phyloP scores from a whole-genome alignment of 2,113 vertebrate species.

The Numida meleagris region DNA sequence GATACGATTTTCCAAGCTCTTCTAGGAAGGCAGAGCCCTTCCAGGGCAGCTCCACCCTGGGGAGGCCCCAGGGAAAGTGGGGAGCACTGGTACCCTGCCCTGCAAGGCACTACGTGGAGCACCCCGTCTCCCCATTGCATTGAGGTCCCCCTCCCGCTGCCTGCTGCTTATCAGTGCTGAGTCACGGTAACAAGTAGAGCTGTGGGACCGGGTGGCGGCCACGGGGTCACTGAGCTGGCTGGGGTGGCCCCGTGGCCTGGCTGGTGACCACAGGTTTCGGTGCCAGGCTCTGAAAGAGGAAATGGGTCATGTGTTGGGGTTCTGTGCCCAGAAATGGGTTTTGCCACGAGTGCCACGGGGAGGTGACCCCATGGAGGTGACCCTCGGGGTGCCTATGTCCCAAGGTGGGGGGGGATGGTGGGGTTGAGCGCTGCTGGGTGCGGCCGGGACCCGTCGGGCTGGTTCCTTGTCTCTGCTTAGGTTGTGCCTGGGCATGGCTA shows the following conservation, averaged over 20 bases:
- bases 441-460: background rate
- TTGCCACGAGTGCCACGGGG: too few species aligned
- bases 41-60: background rate
- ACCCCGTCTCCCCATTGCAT: background rate
- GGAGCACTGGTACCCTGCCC: background rate
- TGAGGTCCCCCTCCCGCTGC: background rate
- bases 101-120: background rate
- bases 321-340: background rate
- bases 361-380: background rate
- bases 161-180: constrained; percentile 33
- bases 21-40: background rate
- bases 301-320: background rate
- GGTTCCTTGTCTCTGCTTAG: background rate
- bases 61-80: fast-evolving
- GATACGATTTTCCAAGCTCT: background rate
- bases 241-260: fast-evolving
- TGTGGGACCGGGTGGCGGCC: fast-evolving
- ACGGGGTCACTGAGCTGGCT: background rate
- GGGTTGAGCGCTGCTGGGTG: background rate
- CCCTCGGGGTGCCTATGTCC: background rate
- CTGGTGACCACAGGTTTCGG: fast-evolving
- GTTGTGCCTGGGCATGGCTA: background rate
- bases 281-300: fast-evolving
- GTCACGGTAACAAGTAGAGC: background rate
- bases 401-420: background rate